Evolutionary conservation across 2,888 invertebrate genomes (phyloP), one percentile per base, ranked within the genome.

Genomic region (Drosophila yooni): DNA sequence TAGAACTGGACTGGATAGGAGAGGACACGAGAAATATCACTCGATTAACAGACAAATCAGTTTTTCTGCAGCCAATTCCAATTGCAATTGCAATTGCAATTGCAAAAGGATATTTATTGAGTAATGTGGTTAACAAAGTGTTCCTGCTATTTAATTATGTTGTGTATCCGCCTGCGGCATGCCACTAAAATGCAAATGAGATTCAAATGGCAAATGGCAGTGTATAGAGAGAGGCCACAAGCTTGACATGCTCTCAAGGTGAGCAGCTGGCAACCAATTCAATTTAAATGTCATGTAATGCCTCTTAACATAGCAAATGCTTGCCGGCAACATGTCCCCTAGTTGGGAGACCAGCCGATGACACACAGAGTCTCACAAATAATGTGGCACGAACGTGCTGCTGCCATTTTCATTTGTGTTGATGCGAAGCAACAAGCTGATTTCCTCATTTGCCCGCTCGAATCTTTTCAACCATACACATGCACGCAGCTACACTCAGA

Each of bases 31-130:
- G 54, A 58, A 59, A 75, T 60, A 65, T 68, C 74, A 81, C 58
- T 89, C 83, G 81, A 87, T 86, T 86, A 74, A 71, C 71, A 58
- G 61, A 27, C 46, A 68, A 89, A 89, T 84, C 78, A 81, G 27
- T 50, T n/a, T n/a, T 38, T 43, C 36, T 50, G 27, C 57, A 48
- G 25, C 33, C 43, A n/a, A 64, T 75, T 62, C 51, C 68, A n/a
- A 61, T 52, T 40, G 60, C 52, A 43, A 61, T 75, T 62, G 54
- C 68, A n/a, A 61, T 52, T 40, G 60, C 52, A 43, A 61, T 52
- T 46, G 60, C 52, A 48, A 54, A 54, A 4, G 36, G 5, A 59
- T 59, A 43, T 11, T 25, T 65, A 58, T 68, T 61, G 64, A 73
- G 38, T 53, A 29, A 21, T 52, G 34, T 27, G 60, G 53, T 66